Base-by-base conservation (phyloP, 2,888 invertebrate genomes). In the Caenorhabditis becei region DNA sequence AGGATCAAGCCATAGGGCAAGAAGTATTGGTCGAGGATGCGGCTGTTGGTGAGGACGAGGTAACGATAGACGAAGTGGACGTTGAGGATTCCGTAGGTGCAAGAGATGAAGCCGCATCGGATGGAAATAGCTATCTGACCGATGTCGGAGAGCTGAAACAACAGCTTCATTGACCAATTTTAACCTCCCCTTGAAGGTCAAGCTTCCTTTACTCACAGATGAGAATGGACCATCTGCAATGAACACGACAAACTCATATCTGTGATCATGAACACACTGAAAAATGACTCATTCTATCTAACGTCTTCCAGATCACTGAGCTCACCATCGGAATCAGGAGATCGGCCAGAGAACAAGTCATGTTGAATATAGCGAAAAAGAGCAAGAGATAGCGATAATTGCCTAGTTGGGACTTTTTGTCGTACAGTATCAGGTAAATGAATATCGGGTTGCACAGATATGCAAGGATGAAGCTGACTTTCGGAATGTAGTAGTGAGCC, bases 31-130 rank as follows among this genome's bases (percentile, higher is more conserved):
- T 3, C 7, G 32, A 69, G 35, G 24, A 69, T 32, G 4, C 35
- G 47, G 16, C 23, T 49, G 7, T 49, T 32, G 20, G 10, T 16
- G 1, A 69, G 49, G 14, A 47, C 35, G 0, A 59, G 14, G 28
- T 26, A 69, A 1, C 69, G 20, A 35, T 32, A 69, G n/a, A 69
- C 28, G 14, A 59, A 69, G 10, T 69, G 69, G 23, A 41, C 14
- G 18, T 69, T 58, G 49, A 69, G 58, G 26, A 69, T 59, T 49
- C 58, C 69, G 23, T 69, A 69, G 26, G 69, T 69, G 20, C 61
- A 49, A 11, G 59, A 18, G 41, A 70, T 70, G 41, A 41, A 41
- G 8, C 41, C 41, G 14, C 41, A 41, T 2, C 51, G 58, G 20
- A 58, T n/a, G 1, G 18, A 32, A 10, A 32, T 32, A 7, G 32